Base-by-base conservation (phyloP, 2,888 invertebrate species). In the Macaria notata region DNA sequence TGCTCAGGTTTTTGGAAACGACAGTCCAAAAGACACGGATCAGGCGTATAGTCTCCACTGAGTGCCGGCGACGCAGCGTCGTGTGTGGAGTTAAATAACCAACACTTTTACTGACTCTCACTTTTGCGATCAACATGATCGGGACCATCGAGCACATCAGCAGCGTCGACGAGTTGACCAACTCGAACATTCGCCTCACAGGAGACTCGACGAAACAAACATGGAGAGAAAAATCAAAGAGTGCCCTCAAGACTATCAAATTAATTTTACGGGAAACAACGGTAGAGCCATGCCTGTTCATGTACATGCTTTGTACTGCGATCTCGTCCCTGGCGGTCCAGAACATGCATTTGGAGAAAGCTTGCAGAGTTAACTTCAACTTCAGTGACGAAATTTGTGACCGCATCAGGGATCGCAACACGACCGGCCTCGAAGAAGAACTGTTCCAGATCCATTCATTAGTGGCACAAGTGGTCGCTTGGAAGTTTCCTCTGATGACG, bases 281-380 rank as follows among this genome's bases (percentile, higher is more conserved):
- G 0, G 94, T 95, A 2, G 95, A 95, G 69, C 95, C 95, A 7
- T 93, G 95, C 68, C 76, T 95, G 63, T 93, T 94, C 62, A 86
- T 92, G 63, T 95, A 94, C 74, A 93, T 94, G 74, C 83, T 94
- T 76, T 94, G 94, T 60, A 93, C 93, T 46, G 92, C 93, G 1
- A 76, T 94, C 31, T 95, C 96, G 0, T 94, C 94, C 43, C 75
- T 94, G 31, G 92, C 93, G 0, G 86, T 93, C 7, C 86, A 88
- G 62, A 92, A 92, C 61, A 87, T 94, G 82, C 93, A 93, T 69
- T 86, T 93, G 66, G 93, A 94, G 73, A 93, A 93, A 70, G 88
- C 93, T 3, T 93, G 93, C 73, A 83, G 92, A 66, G 92, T 93
- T 0, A 93, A 93, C 66, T 86, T 88, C 48, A 73, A 84, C 43